Base-by-base conservation (phyloP, 2,113 vertebrate species). In the Dicaeum eximium region DNA sequence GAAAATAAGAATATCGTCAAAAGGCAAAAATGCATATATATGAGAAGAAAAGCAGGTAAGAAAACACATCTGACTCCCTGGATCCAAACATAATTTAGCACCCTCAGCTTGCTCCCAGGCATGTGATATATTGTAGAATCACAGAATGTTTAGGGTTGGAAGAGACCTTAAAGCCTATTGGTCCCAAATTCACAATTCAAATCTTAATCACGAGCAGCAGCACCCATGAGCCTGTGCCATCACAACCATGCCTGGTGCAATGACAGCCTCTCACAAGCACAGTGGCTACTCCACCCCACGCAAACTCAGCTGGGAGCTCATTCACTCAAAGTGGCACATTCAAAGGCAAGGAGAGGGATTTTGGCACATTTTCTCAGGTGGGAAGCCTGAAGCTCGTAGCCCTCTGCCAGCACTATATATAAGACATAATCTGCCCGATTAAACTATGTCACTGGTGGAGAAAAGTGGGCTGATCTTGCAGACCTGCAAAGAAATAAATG, bases 391-490 rank as follows among this genome's bases (percentile, higher is more conserved):
- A 92, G 58, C 97, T 25, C 54, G 27, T 37, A 97, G 98, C 40
- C 97, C 97, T 61, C 98, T 98, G 75, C 98, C 98, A 86, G 95
- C 97, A n/a, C 98, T 98, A 71, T 98, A 98, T 97, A 96, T 97
- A 65, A 98, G 98, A 57, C 98, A 98, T 91, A 98, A 98, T 97
- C 98, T 99, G 91, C 97, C 98, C 57, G 98, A 98, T 95, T 98
- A 98, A 96, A 97, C 98, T 15, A 97, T 97, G 48, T 98, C 98
- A 40, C 72, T 98, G 78, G 95, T 98, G 61, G 98, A 98, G 96
- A 98, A 99, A 96, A 98, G 99, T 50, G 86, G 98, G 79, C 91
- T 98, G 72, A 98, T 98, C 31, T 98, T 97, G 83, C 98, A 98
- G 95, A 98, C 97, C 80, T 98, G 95, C 80, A 97, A 95, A 54